These are phyloP conservation scores for Scaptomyza cyrtandrae DNA, from an alignment of 2,888 invertebrate species.

Conservation along the genomic window DNA sequence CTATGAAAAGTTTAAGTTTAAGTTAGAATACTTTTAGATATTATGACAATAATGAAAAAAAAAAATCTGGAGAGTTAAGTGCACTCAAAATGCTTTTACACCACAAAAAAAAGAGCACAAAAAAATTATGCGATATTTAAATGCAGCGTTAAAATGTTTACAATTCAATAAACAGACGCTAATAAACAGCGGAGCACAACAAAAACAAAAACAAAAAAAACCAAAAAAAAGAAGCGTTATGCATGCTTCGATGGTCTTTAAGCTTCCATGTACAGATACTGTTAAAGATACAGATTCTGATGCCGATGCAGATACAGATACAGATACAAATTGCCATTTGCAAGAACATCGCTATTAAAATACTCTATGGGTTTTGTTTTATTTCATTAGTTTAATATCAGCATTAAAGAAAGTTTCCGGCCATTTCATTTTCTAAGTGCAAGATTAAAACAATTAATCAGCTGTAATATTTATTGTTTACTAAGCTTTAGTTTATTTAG, in stretches of 20 bases:
- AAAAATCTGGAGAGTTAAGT: constrained; percentile 18
- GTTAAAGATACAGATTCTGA: constrained; percentile 25
- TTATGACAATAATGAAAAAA: neutral
- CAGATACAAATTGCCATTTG: constrained; percentile 6
- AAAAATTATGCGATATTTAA: constrained; percentile 64
- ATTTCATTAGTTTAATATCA: fast-evolving
- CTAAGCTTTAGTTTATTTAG: too few species aligned
- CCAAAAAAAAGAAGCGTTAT: constrained; percentile 5
- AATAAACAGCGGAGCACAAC: constrained; percentile 40
- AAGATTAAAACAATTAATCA: neutral
- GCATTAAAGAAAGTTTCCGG: too few species aligned
- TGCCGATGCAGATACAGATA: neutral
- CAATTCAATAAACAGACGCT: constrained; percentile 74
- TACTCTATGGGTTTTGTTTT: neutral
- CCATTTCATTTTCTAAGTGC: neutral
- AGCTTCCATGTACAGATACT: constrained; percentile 31
- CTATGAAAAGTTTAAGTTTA: too few species aligned
- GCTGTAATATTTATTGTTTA: too few species aligned
- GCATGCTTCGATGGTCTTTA: constrained; percentile 29
- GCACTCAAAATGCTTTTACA: constrained; percentile 43
- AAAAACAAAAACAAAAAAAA: constrained; percentile 8
- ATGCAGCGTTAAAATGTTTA: constrained; percentile 82
- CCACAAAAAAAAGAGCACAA: neutral
- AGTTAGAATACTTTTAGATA: too few species aligned
- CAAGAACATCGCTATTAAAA: neutral